Percentiles rank a stretch among this genome's conserved stretches.
These are phyloP conservation scores for Discoglossus pictus DNA, from an alignment of 2,797 vertebrate species.

Conservation along the genomic window DNA sequence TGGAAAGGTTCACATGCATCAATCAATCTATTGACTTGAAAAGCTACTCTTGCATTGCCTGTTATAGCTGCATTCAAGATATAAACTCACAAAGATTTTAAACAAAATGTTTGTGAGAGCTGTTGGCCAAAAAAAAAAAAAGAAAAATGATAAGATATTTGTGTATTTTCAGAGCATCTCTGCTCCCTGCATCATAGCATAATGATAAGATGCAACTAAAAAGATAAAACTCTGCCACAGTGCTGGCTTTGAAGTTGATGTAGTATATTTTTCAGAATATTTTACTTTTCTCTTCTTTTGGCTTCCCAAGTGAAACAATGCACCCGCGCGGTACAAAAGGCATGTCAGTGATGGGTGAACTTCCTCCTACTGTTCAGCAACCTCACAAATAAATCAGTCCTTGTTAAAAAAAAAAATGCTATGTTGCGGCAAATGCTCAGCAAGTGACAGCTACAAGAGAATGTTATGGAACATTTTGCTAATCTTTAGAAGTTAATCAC, in stretches of 20 bases:
- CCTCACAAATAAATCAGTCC: constrained; percentile 30
- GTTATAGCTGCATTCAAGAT: constrained; percentile 2
- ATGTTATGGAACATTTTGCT: constrained; percentile 24
- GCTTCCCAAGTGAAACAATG: constrained; percentile 36
- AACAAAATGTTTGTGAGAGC: constrained; percentile 18
- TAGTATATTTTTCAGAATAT: constrained; percentile 38
- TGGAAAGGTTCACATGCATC: constrained; percentile 16
- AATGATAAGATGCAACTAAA: constrained; percentile 21
- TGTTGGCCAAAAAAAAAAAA: too few relatives aligned
- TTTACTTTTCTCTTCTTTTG: constrained; percentile 31
- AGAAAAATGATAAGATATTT: constrained; percentile 18
- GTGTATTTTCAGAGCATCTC: neutral
- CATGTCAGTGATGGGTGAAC: constrained; percentile 48
- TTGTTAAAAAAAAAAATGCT: constrained; percentile 26
- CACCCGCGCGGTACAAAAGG: constrained; percentile 35
- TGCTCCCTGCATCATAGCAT: neutral
- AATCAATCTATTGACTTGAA: constrained; percentile 37
- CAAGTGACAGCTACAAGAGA: constrained; percentile 6
- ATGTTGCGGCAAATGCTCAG: constrained; percentile 1
- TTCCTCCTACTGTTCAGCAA: constrained; percentile 52
- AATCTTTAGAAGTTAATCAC: constrained; percentile 43
- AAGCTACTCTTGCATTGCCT: constrained; percentile 22
- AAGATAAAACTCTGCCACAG: neutral
- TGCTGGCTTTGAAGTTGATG: constrained; percentile 39
- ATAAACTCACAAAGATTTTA: constrained; percentile 4